phyloP scores from a whole-genome alignment of 2,888 invertebrate genomes.

The Ennomos quercinarius region DNA sequence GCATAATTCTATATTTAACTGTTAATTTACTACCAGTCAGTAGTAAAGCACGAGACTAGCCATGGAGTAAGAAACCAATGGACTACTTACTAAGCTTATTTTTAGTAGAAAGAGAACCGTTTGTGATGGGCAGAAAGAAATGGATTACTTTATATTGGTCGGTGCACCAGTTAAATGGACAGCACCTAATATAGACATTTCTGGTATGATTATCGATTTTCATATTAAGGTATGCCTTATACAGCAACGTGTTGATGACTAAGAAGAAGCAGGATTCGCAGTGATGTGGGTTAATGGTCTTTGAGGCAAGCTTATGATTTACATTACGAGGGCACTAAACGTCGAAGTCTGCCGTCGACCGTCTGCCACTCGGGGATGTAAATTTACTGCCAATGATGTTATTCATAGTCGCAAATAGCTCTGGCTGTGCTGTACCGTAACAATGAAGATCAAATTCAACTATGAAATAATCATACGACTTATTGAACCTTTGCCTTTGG shows the following conservation, averaged over 20 bases:
- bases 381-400: conserved; percentile 36
- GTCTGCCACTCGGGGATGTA: conserved; percentile 27
- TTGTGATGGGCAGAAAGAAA: no score
- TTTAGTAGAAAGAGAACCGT: no score
- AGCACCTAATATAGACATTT: no score
- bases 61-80: no score
- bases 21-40: conserved; percentile 25
- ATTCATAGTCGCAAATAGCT: conserved; percentile 35
- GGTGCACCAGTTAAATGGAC: no score
- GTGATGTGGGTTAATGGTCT: no score
- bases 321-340: conserved; percentile 62
- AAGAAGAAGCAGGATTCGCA: no score
- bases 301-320: conserved; percentile 53
- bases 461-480: background rate
- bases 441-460: conserved; percentile 20
- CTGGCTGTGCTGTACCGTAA: conserved; percentile 11
- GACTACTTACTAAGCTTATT: no score
- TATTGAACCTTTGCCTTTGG: background rate
- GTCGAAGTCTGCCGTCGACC: conserved; percentile 49
- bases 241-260: no score
- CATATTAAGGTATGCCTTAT: no score
- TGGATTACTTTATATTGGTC: no score
- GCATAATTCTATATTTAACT: conserved; percentile 12
- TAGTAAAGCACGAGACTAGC: conserved; percentile 35
- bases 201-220: no score